Percentiles rank a stretch among this genome's conserved stretches.
phyloP scores from a whole-genome alignment of 2,888 invertebrate species.

The Amblyteles armatorius region DNA sequence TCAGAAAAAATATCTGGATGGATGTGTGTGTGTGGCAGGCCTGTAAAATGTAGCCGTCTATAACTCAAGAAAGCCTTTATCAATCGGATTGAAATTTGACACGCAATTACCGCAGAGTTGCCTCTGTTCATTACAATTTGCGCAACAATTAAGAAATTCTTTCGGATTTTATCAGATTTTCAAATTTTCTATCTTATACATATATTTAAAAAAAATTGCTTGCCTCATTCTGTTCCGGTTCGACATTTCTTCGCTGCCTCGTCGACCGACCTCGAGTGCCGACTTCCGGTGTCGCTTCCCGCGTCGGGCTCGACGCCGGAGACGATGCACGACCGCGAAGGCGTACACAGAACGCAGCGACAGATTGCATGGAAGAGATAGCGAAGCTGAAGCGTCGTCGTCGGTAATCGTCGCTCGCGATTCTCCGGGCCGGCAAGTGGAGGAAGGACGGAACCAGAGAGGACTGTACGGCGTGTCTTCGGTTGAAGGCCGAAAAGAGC shows the following conservation, averaged over 20 bases:
- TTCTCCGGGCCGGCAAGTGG: conserved; percentile 41
- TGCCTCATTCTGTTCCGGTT: background rate
- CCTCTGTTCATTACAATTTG: no score
- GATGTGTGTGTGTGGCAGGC: no score
- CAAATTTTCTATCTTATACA: no score
- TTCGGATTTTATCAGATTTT: no score
- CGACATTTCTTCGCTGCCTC: background rate
- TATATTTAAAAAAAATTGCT: background rate
- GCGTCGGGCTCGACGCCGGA: background rate
- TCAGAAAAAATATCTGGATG: no score
- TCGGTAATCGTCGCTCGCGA: conserved; percentile 30
- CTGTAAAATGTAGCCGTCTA: no score
- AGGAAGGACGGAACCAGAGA: conserved; percentile 42
- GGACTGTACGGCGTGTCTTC: conserved; percentile 40
- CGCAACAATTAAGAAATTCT: no score
- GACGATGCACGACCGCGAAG: background rate
- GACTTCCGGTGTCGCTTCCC: background rate
- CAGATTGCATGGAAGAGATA: conserved; percentile 10
- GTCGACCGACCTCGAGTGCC: background rate
- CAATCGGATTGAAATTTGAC: no score
- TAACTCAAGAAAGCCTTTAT: no score
- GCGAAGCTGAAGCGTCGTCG: conserved; percentile 1
- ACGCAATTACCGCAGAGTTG: no score
- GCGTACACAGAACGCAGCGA: background rate
- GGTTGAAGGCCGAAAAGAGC: conserved; percentile 43